Conservation (phyloP, 2,797 vertebrate species). For the Ptychadena robeensis region DNA sequence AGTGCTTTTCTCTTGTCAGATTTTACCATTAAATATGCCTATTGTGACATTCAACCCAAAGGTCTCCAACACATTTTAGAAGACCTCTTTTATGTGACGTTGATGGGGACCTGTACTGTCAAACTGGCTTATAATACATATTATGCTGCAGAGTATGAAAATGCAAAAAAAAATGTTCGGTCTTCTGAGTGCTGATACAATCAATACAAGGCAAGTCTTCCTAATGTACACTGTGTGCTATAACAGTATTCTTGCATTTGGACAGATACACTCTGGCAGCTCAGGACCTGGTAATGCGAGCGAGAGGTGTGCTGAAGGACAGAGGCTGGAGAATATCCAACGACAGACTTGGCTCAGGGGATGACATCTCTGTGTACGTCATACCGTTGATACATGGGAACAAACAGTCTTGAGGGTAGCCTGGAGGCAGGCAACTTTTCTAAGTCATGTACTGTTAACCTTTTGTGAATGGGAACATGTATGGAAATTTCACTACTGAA, state of each 20-base stretch:
- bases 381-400: slow-evolving; percentile 91
- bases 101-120: slow-evolving; percentile 44
- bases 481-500: slow-evolving; percentile 48
- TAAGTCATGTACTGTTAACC: slow-evolving; percentile 44
- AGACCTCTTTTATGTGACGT: too few relatives aligned
- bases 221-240: background rate
- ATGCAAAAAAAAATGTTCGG: slow-evolving; percentile 1
- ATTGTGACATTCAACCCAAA: too few relatives aligned
- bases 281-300: slow-evolving; percentile 95
- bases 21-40: too few relatives aligned
- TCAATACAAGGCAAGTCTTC: slow-evolving; percentile 29
- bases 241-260: slow-evolving; percentile 52
- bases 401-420: slow-evolving; percentile 76
- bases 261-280: slow-evolving; percentile 94
- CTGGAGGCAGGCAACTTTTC: background rate
- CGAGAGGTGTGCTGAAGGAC: slow-evolving; percentile 91
- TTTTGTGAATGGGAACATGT: slow-evolving; percentile 48
- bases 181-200: slow-evolving; percentile 34
- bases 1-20: too few relatives aligned
- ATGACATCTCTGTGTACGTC: slow-evolving; percentile 97
- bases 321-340: slow-evolving; percentile 95
- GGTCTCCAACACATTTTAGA: too few relatives aligned
- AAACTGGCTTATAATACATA: background rate
- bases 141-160: slow-evolving; percentile 10
- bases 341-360: slow-evolving; percentile 93